Base-by-base conservation (phyloP, 2,113 vertebrate genomes). In the Thunnus thynnus region DNA sequence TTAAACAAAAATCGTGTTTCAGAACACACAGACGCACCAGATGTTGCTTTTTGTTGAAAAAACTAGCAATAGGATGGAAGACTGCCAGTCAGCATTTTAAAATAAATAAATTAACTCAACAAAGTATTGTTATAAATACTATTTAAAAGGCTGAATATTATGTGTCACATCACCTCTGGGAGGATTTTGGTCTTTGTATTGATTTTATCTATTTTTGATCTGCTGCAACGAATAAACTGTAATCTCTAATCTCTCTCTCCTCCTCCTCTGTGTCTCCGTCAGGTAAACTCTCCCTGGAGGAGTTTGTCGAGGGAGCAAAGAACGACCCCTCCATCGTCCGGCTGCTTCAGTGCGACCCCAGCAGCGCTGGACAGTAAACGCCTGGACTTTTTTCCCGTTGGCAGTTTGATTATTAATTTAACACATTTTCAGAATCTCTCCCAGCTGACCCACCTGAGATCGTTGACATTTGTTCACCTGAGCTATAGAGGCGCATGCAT, bases 261-360 rank as follows among this genome's bases (percentile, higher is more conserved):
- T 62, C n/a, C 0, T n/a, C 16, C 3, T 78, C 3, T 78, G 13
- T 68, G 2, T 68, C 9, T 73, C 27, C 72, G 88, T 82, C 77
- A 99, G 98, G 98, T 88, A 99, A 99, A 86, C 96, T 99, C 61
- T 99, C 98, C 61, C 95, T 99, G 86, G 98, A 99, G 75, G 98
- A 99, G 93, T 99, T 99, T 90, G 99, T 99, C 61, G 96, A 97
- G 65, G 98, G 98, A 58, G 98, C 98, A 13, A 99, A 97, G 94
- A 99, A 93, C 0, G 98, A 99, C 71, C 98, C 98, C 0, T 99
- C 98, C 84, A 99, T 99, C 3, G 98, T 99, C 56, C 96, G 98
- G 30, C 97, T 99, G 92, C 96, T 99, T 76, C 98, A 99, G 95
- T 99, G 98, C 12, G 98, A 99, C 55, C 98, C 98, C 69, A 99